Conservation (phyloP, 2,797 vertebrate genomes). For the Hyperoplus immaculatus region DNA sequence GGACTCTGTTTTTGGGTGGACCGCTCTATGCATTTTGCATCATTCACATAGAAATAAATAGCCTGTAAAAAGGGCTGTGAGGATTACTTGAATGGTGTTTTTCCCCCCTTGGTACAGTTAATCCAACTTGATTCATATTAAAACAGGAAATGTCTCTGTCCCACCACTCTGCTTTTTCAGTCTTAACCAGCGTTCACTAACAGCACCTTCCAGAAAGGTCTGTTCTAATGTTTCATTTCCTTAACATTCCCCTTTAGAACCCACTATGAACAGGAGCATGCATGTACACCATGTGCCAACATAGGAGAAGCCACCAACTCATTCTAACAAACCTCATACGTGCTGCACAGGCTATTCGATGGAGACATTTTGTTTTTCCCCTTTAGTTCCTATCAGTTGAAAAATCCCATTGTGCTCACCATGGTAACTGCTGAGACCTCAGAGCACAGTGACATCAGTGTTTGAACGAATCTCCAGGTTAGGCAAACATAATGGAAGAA, state of each 20-base stretch:
- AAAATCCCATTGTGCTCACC: neutral
- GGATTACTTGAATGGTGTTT: neutral
- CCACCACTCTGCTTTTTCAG: conserved; percentile 8
- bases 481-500: neutral
- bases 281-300: conserved; percentile 19
- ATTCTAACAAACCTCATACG: neutral
- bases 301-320: conserved; percentile 1
- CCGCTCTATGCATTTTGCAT: conserved; percentile 50
- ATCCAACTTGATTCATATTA: conserved; percentile 1
- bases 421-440: neutral
- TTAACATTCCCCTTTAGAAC: conserved; percentile 1
- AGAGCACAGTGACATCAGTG: neutral
- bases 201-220: neutral
- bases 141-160: neutral
- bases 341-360: neutral
- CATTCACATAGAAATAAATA: conserved; percentile 31
- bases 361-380: neutral
- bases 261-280: neutral
- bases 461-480: conserved; percentile 22
- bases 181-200: neutral
- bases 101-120: neutral
- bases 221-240: conserved; percentile 1
- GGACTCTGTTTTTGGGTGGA: conserved; percentile 19
- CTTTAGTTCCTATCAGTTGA: neutral
- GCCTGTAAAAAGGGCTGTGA: neutral